Conservation (phyloP, 2,888 invertebrate species). For the Spilarctia lutea region DNA sequence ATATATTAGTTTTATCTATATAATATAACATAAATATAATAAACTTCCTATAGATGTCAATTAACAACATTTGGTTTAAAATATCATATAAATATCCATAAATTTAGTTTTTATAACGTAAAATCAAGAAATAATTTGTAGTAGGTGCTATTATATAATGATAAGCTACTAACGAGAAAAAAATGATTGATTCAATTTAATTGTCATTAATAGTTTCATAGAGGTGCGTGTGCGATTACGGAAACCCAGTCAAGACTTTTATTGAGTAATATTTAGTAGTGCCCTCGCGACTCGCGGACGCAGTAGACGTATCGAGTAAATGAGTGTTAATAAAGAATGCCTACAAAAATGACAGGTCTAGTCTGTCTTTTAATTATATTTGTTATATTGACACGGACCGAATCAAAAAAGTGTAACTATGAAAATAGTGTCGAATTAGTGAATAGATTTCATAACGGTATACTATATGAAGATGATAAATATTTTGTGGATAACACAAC, state of each 20-base stretch:
- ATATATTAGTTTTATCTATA: too few relatives aligned
- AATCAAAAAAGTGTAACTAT: constrained; percentile 33
- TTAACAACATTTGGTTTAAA: neutral
- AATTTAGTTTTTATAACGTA: constrained; percentile 1
- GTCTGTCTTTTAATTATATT: constrained; percentile 24
- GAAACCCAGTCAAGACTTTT: constrained; percentile 32
- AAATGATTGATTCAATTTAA: constrained; percentile 24
- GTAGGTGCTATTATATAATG: neutral
- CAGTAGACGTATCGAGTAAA: constrained; percentile 30
- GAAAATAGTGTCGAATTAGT: constrained; percentile 26
- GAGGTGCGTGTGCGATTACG: constrained; percentile 30
- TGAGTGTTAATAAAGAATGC: neutral
- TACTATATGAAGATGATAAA: constrained; percentile 57
- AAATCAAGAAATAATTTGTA: neutral
- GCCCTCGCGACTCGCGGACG: constrained; percentile 34
- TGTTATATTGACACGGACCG: constrained; percentile 24
- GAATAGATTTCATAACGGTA: constrained; percentile 44
- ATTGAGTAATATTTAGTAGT: constrained; percentile 34
- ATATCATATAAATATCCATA: too few relatives aligned
- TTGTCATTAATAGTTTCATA: constrained; percentile 23
- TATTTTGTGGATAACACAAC: constrained; percentile 57
- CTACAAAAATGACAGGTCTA: constrained; percentile 20
- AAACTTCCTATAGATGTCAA: neutral
- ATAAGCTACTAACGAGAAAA: neutral
- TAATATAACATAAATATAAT: too few relatives aligned